Conservation (phyloP, 2,797 vertebrate genomes). For the Oryzias dopingdopingensis region DNA sequence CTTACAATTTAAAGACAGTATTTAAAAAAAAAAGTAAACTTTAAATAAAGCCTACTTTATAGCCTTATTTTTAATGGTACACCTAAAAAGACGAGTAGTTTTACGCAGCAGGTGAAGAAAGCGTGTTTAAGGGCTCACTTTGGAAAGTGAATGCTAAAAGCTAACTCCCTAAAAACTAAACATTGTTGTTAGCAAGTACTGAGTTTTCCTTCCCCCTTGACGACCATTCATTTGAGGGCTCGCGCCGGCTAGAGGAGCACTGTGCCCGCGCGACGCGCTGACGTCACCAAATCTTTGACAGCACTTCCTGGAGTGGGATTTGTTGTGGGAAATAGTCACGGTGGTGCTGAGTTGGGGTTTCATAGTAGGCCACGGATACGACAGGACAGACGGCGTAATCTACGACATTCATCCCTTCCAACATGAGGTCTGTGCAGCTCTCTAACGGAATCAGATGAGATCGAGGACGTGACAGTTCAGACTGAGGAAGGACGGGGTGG, state of each 20-base stretch:
- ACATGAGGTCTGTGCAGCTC: constrained; percentile 46
- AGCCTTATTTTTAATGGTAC: too few species aligned
- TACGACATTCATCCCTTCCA: constrained; percentile 8
- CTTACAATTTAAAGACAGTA: too few species aligned
- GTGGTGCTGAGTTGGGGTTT: constrained; percentile 58
- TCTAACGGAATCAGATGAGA: constrained; percentile 34
- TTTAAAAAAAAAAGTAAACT: too few species aligned
- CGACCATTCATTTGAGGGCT: background rate
- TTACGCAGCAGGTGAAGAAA: too few species aligned
- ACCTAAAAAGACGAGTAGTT: too few species aligned
- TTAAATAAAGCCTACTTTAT: too few species aligned
- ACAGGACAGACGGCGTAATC: constrained; percentile 7
- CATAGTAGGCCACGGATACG: constrained; percentile 24
- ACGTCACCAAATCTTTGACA: constrained; percentile 76
- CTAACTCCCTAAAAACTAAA: too few species aligned
- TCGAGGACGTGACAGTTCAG: constrained; percentile 19
- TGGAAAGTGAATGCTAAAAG: too few species aligned
- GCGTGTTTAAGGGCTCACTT: too few species aligned
- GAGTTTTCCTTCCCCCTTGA: accelerated
- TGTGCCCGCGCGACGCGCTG: constrained; percentile 64
- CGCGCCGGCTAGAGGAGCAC: constrained; percentile 6
- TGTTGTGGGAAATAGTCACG: constrained; percentile 70
- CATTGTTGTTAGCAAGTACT: too few species aligned
- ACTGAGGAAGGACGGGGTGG: constrained; percentile 33
- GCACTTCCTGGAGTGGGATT: constrained; percentile 81